Evolutionary conservation across 2,888 invertebrate species (phyloP).

Genomic region (Gibbula magus): DNA sequence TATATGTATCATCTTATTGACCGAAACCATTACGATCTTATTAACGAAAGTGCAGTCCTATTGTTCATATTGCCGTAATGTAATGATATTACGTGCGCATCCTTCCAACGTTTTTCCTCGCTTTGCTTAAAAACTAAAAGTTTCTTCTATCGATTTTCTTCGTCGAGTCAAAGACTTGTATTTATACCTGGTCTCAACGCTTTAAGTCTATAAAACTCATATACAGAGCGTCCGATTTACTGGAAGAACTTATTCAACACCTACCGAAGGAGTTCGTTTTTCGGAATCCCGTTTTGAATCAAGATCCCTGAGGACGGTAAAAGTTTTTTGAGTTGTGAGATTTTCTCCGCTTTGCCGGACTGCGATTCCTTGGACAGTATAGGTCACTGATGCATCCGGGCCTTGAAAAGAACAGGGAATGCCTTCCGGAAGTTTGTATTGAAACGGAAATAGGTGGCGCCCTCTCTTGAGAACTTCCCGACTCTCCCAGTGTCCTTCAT

Average conservation of each 20-base stretch:
- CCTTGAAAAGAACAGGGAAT: conserved; percentile 71
- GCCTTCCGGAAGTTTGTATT: conserved; percentile 67
- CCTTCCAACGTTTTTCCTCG: too few species aligned
- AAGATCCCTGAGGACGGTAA: conserved; percentile 66
- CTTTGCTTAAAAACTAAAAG: too few species aligned
- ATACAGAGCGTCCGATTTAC: too few species aligned
- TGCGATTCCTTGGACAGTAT: conserved; percentile 66
- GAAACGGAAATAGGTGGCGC: conserved; percentile 70
- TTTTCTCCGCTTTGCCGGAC: conserved; percentile 64
- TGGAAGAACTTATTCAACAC: not conserved
- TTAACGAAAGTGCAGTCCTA: too few species aligned
- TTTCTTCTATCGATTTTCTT: too few species aligned
- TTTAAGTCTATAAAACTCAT: too few species aligned
- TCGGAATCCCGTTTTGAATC: conserved; percentile 49
- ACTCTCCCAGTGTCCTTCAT: conserved; percentile 66
- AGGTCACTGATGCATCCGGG: conserved; percentile 66
- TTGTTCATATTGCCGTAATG: too few species aligned
- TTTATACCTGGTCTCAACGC: too few species aligned
- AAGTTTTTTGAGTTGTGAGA: conserved; percentile 57
- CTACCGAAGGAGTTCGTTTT: conserved; percentile 46
- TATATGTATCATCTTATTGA: too few species aligned
- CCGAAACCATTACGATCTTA: too few species aligned
- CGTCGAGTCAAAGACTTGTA: too few species aligned
- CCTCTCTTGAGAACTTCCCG: conserved; percentile 67
- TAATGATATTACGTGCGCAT: too few species aligned